These are phyloP conservation scores for Cetoscarus ocellatus DNA, from an alignment of 2,797 vertebrate genomes.

Conservation along the genomic window DNA sequence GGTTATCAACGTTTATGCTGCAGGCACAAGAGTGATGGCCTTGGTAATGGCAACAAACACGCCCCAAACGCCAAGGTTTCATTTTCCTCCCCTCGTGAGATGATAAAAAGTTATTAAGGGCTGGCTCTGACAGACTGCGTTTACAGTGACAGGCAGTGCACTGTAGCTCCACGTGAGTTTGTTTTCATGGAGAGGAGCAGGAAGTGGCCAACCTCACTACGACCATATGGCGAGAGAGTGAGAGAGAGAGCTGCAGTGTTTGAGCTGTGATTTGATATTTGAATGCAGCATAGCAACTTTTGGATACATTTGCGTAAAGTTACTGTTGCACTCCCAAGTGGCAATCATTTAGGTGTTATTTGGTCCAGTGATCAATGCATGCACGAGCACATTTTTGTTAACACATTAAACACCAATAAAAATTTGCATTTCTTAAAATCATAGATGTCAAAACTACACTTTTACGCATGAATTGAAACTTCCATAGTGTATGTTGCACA, in stretches of 20 bases:
- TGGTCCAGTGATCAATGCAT: not conserved
- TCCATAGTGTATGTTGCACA: not conserved
- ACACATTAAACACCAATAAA: not conserved
- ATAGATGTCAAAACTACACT: not conserved
- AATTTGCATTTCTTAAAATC: not conserved
- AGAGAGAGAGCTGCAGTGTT: slow-evolving; percentile 7
- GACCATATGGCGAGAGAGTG: slow-evolving; percentile 17
- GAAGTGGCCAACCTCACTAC: slow-evolving; percentile 65
- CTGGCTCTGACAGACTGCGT: slow-evolving; percentile 18
- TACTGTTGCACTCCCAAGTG: too few relatives aligned
- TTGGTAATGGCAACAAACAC: slow-evolving; percentile 32
- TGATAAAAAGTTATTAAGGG: not conserved
- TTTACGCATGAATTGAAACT: not conserved
- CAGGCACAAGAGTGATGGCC: not conserved
- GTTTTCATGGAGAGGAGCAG: slow-evolving; percentile 80
- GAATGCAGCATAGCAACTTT: slow-evolving; percentile 19
- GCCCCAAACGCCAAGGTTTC: not conserved
- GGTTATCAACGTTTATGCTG: slow-evolving; percentile 43
- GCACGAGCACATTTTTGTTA: not conserved
- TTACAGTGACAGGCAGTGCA: slow-evolving; percentile 43
- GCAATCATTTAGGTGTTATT: too few relatives aligned
- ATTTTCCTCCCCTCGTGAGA: not conserved
- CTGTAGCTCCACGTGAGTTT: slow-evolving; percentile 83
- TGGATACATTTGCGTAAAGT: not conserved
- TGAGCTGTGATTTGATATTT: not conserved